Evolutionary conservation across 2,797 vertebrate species (phyloP).

Genomic region (Discoglossus pictus): DNA sequence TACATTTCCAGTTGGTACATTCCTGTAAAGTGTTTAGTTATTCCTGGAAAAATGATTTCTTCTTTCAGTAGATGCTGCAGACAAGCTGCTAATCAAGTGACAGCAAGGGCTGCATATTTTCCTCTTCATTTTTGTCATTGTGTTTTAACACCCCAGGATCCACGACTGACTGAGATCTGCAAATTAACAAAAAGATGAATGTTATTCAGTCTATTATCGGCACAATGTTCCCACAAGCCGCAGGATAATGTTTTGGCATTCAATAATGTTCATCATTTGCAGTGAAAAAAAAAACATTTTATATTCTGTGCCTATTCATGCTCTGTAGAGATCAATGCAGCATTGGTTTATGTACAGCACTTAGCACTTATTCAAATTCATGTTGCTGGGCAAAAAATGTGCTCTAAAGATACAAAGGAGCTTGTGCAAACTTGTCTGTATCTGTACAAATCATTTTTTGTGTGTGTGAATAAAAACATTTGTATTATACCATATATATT

Average conservation of each 20-base stretch:
- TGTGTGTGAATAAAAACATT: not conserved
- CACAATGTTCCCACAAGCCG: constrained; percentile 8
- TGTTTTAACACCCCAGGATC: constrained; percentile 92
- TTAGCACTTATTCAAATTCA: constrained; percentile 19
- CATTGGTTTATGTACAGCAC: no score
- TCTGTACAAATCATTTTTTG: not conserved
- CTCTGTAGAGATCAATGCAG: not conserved
- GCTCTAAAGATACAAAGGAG: no score
- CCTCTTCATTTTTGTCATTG: constrained; percentile 90
- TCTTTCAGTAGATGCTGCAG: constrained; percentile 50
- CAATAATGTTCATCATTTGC: constrained; percentile 14
- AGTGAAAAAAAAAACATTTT: constrained; percentile 36
- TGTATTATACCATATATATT: no score
- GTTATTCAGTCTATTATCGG: constrained; percentile 6
- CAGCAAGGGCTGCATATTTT: constrained; percentile 97
- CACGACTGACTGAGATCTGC: constrained; percentile 95
- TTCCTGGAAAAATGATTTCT: constrained; percentile 62
- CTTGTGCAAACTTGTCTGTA: not conserved
- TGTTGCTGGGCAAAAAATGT: constrained; percentile 38
- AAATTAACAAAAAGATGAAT: constrained; percentile 54
- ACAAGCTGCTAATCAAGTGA: constrained; percentile 85
- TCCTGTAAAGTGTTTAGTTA: constrained; percentile 58
- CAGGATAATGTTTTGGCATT: constrained; percentile 21
- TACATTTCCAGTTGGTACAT: constrained; percentile 63
- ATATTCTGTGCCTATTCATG: constrained; percentile 34